Evolutionary conservation across 2,888 invertebrate species (phyloP), one percentile per base, ranked within the genome.

Genomic region (Dolomedes plantarius): DNA sequence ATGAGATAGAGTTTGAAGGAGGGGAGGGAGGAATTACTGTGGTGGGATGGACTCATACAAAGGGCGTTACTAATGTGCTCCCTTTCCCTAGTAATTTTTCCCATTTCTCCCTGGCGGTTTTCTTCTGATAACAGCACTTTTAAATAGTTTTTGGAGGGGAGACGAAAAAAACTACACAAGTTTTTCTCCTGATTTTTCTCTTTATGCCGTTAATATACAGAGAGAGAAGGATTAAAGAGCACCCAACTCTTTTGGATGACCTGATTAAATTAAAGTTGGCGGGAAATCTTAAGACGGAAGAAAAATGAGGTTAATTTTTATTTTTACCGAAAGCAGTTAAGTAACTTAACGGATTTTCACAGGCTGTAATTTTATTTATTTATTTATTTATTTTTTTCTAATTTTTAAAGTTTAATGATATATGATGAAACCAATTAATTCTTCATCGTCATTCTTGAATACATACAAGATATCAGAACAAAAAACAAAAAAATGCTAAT

Each of bases 191-290:
- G 56, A 56, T 56, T 56, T 46, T 46, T 56, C 56, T 23, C 23
- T 9, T 36, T 23, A 11, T 23, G 56, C 56, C 56, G 56, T 56
- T 56, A 56, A 56, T 56, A 56, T 23, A 23, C 56, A 56, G 23
- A 56, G 23, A 56, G 3, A 56, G 2, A 23, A 56, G 56, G 23
- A 56, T 56, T 56, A 56, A 2, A 56, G 56, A 23, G 16, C 41
- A 46, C 56, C 56, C 56, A 23, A 56, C 56, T 56, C 56, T 23
- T 56, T 56, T 56, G 1, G 67, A 19, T 67, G 32, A 67, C 32
- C 67, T 67, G 67, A 67, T 67, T 67, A 67, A 67, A 67, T 67
- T 67, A 67, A 67, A 36, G 32, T 31, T 36, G 36, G 32, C 16
- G 67, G 23, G 23, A 67, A 67, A 67, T 36, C 0, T 56, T 3